These are phyloP conservation scores for Sarotherodon lohbergeri DNA, from an alignment of 2,113 vertebrate genomes.

Conservation along the genomic window DNA sequence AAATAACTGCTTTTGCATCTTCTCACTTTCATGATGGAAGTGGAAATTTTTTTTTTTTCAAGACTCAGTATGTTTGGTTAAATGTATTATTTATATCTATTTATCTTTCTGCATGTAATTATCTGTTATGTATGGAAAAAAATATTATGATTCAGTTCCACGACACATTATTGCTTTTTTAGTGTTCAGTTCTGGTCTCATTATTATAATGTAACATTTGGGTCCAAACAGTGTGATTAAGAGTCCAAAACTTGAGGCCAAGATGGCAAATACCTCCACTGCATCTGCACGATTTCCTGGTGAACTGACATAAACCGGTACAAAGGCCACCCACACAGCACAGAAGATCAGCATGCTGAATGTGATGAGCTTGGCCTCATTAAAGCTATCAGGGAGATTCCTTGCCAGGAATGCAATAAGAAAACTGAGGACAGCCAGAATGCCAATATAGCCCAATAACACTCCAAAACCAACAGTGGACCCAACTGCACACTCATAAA, in stretches of 20 bases:
- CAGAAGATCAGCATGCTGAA: constrained; percentile 1
- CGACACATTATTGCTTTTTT: constrained; percentile 62
- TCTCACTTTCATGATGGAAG: background rate
- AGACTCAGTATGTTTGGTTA: background rate
- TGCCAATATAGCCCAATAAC: background rate
- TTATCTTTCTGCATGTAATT: background rate
- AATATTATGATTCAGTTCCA: background rate
- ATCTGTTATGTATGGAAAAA: background rate
- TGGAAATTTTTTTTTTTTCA: background rate
- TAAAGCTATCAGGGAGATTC: background rate
- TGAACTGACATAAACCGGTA: constrained; percentile 61
- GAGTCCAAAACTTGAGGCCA: constrained; percentile 72
- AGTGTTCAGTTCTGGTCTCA: constrained; percentile 67
- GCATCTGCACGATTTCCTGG: constrained; percentile 67
- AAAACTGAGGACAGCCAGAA: background rate
- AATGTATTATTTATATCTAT: background rate
- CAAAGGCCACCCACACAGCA: constrained; percentile 12
- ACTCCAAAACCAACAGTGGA: constrained; percentile 48
- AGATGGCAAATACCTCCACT: constrained; percentile 70
- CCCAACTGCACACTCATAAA: constrained; percentile 58
- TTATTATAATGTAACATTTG: constrained; percentile 71
- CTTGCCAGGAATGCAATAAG: accelerated
- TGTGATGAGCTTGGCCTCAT: background rate
- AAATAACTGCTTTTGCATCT: background rate
- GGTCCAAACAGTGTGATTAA: constrained; percentile 65